phyloP scores from a whole-genome alignment of 2,113 vertebrate genomes.

The Canis aureus region DNA sequence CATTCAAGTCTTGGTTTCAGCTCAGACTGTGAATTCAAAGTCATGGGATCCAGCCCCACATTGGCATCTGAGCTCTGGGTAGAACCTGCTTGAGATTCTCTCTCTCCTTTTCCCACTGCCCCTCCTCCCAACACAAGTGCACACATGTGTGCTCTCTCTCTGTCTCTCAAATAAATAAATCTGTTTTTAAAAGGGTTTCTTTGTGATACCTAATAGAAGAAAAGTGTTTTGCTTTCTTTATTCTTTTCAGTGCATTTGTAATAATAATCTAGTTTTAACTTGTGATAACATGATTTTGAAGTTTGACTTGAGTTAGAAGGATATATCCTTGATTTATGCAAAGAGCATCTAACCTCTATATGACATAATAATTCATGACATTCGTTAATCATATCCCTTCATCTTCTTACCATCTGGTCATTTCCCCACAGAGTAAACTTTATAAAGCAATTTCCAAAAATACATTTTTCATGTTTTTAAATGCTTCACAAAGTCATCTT shows the following conservation, averaged over 20 bases:
- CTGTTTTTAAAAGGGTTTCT: not conserved
- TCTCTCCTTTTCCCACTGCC: not conserved
- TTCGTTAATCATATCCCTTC: conserved; percentile 46
- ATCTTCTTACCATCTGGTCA: conserved; percentile 49
- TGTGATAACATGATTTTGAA: not conserved
- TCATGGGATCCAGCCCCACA: not conserved
- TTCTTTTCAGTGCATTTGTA: not conserved
- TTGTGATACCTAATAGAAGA: not conserved
- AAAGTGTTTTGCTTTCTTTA: not conserved
- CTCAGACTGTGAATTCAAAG: not conserved
- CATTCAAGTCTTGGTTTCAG: not conserved
- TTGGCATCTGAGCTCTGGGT: fast-evolving
- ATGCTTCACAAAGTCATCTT: conserved; percentile 14
- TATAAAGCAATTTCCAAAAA: conserved; percentile 6
- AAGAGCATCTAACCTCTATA: not conserved
- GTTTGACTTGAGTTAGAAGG: not conserved
- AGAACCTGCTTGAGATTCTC: not conserved
- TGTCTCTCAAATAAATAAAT: not conserved
- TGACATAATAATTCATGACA: not conserved
- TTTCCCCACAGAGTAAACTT: conserved; percentile 48
- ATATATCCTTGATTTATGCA: not conserved
- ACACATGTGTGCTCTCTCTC: not conserved
- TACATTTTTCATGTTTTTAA: not conserved
- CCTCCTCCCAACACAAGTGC: not conserved
- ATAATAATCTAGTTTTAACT: conserved; percentile 30